Evolutionary conservation across 2,888 invertebrate species (phyloP), one percentile per base, ranked within the genome.

Genomic region (Spodoptera exigua): DNA sequence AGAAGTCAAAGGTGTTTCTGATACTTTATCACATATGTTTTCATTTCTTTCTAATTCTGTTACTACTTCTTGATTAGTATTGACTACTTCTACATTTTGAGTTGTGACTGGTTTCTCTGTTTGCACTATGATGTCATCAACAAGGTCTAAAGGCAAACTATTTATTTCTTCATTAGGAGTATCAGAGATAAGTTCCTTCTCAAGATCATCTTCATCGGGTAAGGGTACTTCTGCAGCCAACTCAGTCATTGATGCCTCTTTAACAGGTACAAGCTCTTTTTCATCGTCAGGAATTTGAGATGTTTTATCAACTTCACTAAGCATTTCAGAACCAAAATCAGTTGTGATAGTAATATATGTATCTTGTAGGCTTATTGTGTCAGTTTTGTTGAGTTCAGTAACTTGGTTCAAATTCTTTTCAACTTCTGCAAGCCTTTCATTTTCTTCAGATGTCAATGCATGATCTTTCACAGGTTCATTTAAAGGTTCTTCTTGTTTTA

Each of bases 161-260:
- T 16, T 21, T 32, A 39, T 32, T 18, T 18, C 39, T 36, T 61
- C 41, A 44, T 2, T 32, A 36, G 41, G n/a, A 34, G 12, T 45
- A 12, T 44, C 52, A 49, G 27, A 46, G 14, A 57, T 16, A 40
- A 63, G n/a, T 47, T 76, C 78, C 60, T 76, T 76, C 12, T 86
- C 85, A 61, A 81, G 52, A 43, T 87, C 84, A 74, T 87, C 84
- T 60, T 88, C 88, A 82, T 87, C 84, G 52, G 89, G 87, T 57
- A 89, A 77, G 54, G 86, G 83, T 62, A 85, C 66, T 70, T 87
- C 80, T 57, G 75, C 79, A 46, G 85, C 83, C 32, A 71, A 61
- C 40, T 74, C 70, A 58, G 60, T 60, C 16, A 70, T 51, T 39
- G 54, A 55, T 11, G 47, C 17, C 52, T 69, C 62, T 56, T 44